Evolutionary conservation across 2,888 invertebrate species (phyloP), one percentile per base, ranked within the genome.

Genomic region (Nesidiocoris tenuis): DNA sequence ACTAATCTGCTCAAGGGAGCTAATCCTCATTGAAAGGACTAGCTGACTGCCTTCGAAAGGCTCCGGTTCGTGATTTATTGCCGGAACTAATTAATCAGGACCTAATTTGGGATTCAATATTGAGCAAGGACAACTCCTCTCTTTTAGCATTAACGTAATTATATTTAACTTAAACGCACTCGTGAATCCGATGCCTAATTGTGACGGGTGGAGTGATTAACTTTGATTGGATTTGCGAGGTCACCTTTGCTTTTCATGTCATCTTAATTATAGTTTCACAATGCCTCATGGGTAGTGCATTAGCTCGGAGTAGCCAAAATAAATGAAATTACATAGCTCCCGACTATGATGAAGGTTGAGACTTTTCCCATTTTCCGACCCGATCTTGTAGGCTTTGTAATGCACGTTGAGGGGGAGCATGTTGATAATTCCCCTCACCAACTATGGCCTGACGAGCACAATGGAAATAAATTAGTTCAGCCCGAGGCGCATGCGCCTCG

Each of bases 401-500:
- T 12, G 39, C 39, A 7, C 39, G 39, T 39, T 7, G 39, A 39
- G 39, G 12, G 39, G 39, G 39, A 12, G 3, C 39, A 12, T 3
- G 3, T 39, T 39, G 39, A 39, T 7, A 39, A 7, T 39, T 12
- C 39, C 39, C 39, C 12, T 39, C 39, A 39, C 12, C 39, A n/a
- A n/a, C 39, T 39, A 7, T 39, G 39, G 39, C 39, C 3, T 3
- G 12, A 12, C 39, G 39, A 70, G 59, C 57, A 57, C 59, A 59
- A 70, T 70, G 57, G 57, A 70, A 70, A 70, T 70, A 59, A 70
- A 70, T 70, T 70, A 70, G 70, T 70, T 70, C 57, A 70, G 57
- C 70, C 70, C 16, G 57, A 22, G 70, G 70, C 57, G 39, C 39
- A 39, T 39, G 39, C 39, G 39, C 5, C 5, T 39, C 39, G 3